Evolutionary conservation across 2,888 invertebrate species (phyloP), one percentile per base, ranked within the genome.

Genomic region (Tridacna crocea): DNA sequence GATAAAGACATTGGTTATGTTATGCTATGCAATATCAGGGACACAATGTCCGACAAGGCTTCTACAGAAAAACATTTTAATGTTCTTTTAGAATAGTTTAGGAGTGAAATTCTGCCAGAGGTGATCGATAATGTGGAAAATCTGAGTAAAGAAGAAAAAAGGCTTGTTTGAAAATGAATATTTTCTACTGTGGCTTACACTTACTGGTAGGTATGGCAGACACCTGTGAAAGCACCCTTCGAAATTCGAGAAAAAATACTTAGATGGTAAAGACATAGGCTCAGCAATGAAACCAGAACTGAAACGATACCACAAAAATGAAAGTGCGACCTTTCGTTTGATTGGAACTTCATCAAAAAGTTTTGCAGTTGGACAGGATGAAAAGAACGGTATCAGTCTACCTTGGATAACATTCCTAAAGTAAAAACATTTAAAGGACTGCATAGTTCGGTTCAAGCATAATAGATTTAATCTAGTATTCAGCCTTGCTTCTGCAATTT

Each of bases 21-120:
- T 51, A 46, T 84, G 19, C 66, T 86, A 19, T 24, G 68, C 22
- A 86, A 80, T 58, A 86, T 87, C 19, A 73, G 70, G 36, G 75
- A 86, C 63, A 86, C 87, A 13, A 86, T 87, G 84, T 84, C 77
- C 4, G 85, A 87, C 63, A 51, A 84, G n/a, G 82, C 85, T 12
- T 66, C 77, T 3, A 87, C 85, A n/a, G 84, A 88, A 77, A 85
- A 84, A 47, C 36, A n/a, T 15, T 87, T 87, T 63, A 87, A 88
- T 58, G 73, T 17, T 15, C 68, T 88, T 0, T n/a, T 73, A 51
- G 63, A 83, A 60, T 58, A 83, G 24, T 87, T 61, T 22, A 79
- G 78, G 73, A 51, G 13, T 2, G 46, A 22, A 1, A 77, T 87
- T 60, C 63, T 85, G n/a, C 84, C 84, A 48, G 15, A 77, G 27